These are phyloP conservation scores for Clusia tigrina DNA, from an alignment of 2,888 invertebrate genomes.

Conservation along the genomic window DNA sequence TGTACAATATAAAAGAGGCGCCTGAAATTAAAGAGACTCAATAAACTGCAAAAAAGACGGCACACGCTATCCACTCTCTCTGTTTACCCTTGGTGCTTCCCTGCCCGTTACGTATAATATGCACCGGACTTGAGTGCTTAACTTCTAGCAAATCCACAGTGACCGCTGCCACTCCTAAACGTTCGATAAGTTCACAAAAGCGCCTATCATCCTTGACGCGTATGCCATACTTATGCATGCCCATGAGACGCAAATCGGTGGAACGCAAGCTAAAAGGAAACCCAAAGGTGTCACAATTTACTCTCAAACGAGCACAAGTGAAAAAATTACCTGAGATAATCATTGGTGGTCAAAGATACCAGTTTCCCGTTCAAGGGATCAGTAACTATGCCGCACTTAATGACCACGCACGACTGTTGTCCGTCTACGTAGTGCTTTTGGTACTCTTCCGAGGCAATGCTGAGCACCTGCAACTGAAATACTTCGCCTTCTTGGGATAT, in stretches of 20 bases:
- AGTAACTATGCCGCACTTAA: constrained; percentile 70
- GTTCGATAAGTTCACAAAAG: constrained; percentile 68
- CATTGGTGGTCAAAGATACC: constrained; percentile 55
- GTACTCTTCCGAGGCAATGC: constrained; percentile 29
- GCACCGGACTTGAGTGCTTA: constrained; percentile 69
- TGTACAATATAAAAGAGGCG: constrained; percentile 79
- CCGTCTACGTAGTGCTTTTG: not conserved
- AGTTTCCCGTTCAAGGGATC: constrained; percentile 68
- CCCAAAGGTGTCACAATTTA: not conserved
- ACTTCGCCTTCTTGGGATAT: not conserved
- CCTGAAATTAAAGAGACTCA: constrained; percentile 64
- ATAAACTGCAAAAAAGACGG: too few relatives aligned
- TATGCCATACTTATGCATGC: constrained; percentile 74
- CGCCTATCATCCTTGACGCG: constrained; percentile 65
- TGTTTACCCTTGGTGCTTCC: constrained; percentile 57
- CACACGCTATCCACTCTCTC: too few relatives aligned
- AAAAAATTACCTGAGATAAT: constrained; percentile 45
- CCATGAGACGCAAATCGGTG: constrained; percentile 72
- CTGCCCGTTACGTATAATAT: constrained; percentile 63
- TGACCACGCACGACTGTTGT: constrained; percentile 40
- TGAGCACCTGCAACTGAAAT: constrained; percentile 37
- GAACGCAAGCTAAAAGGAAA: constrained; percentile 67
- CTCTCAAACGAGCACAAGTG: constrained; percentile 31
- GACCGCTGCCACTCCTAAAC: constrained; percentile 73
- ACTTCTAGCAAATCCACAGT: constrained; percentile 75